phyloP scores from a whole-genome alignment of 1,140 invertebrate species.

The Helicoverpa zea region DNA sequence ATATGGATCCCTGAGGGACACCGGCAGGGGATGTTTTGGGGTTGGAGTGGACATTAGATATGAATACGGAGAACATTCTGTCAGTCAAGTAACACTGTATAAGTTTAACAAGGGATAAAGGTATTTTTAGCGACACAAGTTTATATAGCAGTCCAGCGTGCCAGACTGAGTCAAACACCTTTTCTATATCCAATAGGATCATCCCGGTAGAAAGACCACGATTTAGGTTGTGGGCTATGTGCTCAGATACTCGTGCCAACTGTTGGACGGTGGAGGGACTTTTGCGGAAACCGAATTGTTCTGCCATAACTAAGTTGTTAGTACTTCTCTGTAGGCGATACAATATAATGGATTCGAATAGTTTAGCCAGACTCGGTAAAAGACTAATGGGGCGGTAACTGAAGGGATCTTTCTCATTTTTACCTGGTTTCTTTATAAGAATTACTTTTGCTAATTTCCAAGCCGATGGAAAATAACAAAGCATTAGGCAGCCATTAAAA shows the following conservation, averaged over 20 bases:
- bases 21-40: slow-evolving; percentile 49
- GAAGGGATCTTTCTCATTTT: background rate
- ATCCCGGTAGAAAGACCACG: slow-evolving; percentile 51
- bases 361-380: slow-evolving; percentile 44
- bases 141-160: slow-evolving; percentile 65
- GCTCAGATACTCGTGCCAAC: slow-evolving; percentile 50
- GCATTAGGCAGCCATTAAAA: slow-evolving; percentile 5
- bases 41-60: background rate
- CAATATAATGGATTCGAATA: slow-evolving; percentile 43
- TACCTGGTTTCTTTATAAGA: slow-evolving; percentile 48
- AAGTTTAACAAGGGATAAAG: slow-evolving; percentile 22
- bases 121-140: slow-evolving; percentile 45
- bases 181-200: slow-evolving; percentile 54
- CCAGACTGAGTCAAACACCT: slow-evolving; percentile 61
- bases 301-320: slow-evolving; percentile 17
- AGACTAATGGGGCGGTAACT: slow-evolving; percentile 49
- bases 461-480: slow-evolving; percentile 40
- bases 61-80: slow-evolving; percentile 28
- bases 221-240: background rate
- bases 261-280: slow-evolving; percentile 50
- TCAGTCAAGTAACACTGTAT: slow-evolving; percentile 42
- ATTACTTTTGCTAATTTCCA: slow-evolving; percentile 52
- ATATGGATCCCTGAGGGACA: slow-evolving; percentile 62
- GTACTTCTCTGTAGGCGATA: background rate
- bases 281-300: slow-evolving; percentile 54